Base-by-base conservation (phyloP, 2,113 vertebrate genomes). In the Zosterops pallidus region DNA sequence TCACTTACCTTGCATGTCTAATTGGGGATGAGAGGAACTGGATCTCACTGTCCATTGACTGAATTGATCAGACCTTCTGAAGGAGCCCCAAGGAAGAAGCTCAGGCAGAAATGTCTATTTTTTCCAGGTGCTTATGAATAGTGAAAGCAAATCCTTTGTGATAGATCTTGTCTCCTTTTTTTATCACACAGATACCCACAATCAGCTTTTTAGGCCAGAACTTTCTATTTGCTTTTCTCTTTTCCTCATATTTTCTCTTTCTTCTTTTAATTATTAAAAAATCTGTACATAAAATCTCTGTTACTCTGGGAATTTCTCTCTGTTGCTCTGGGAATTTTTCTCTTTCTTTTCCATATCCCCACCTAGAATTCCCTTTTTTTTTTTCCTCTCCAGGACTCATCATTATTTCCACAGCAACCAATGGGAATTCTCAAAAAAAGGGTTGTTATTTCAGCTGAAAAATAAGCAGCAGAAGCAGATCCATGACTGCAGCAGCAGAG, bases 381-480 rank as follows among this genome's bases (percentile, higher is more conserved):
- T 14, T 2, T 31, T 13, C 2, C 5, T 28, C 37, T 39, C 37
- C 35, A 20, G 50, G 41, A 78, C 37, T 89, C 42, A n/a, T 89
- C 87, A 92, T 94, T 91, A 92, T 93, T 92, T 88, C 75, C 46
- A 79, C 89, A 94, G 59, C 33, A 94, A 81, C 81, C 74, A 90
- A 35, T 25, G 31, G 35, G 29, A n/a, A 71, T 80, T 84, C 75
- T 94, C 29, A 87, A 94, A 75, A 24, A 71, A 57, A 56, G 3
- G 5, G 2, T 55, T 59, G 28, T 68, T 87, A 62, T 83, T 94
- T 86, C 31, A 71, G 60, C 20, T 81, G 81, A 64, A 90, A 95
- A 92, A 79, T 46, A 75, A 78, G 8, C 86, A 92, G 55, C 44
- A 95, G 90, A 46, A 82, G 14, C 60, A 85, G 47, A 55, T 62